A percentile compares a stretch with the other conserved stretches of the same genome.
Conservation (phyloP, 1,140 invertebrate species). For the Aphis gossypii region DNA sequence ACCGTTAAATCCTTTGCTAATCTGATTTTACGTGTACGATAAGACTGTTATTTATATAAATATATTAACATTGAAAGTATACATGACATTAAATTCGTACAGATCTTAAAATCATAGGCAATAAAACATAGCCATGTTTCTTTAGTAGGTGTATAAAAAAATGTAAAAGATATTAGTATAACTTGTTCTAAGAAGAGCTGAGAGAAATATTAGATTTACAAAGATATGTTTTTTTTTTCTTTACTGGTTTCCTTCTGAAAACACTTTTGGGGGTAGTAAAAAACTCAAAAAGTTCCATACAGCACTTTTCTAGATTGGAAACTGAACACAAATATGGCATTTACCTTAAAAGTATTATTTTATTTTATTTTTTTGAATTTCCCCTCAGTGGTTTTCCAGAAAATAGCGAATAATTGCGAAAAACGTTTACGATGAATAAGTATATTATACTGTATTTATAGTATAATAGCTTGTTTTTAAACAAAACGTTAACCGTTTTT, state of each 20-base stretch:
- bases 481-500: not conserved
- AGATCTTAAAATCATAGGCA: not conserved
- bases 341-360: not conserved
- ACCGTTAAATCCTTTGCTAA: constrained; percentile 7
- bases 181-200: not conserved
- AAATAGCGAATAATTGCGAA: not conserved
- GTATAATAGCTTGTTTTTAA: not conserved
- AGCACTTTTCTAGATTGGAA: constrained; percentile 10
- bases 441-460: not conserved
- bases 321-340: not conserved
- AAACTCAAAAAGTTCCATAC: not conserved
- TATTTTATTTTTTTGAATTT: not conserved
- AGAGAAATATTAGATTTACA: constrained; percentile 13
- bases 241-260: not conserved
- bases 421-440: not conserved
- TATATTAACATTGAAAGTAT: not conserved
- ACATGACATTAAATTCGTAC: not conserved
- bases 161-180: not conserved
- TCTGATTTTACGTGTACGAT: not conserved
- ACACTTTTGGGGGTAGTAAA: constrained; percentile 2
- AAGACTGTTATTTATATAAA: not conserved
- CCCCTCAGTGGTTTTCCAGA: not conserved
- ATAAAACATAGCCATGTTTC: not conserved
- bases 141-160: not conserved
- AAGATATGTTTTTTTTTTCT: not conserved